A percentile compares a stretch with the other conserved stretches of the same genome.
These are phyloP conservation scores for Trypoxylus dichotomus DNA, from an alignment of 1,140 invertebrate genomes.

Conservation along the genomic window DNA sequence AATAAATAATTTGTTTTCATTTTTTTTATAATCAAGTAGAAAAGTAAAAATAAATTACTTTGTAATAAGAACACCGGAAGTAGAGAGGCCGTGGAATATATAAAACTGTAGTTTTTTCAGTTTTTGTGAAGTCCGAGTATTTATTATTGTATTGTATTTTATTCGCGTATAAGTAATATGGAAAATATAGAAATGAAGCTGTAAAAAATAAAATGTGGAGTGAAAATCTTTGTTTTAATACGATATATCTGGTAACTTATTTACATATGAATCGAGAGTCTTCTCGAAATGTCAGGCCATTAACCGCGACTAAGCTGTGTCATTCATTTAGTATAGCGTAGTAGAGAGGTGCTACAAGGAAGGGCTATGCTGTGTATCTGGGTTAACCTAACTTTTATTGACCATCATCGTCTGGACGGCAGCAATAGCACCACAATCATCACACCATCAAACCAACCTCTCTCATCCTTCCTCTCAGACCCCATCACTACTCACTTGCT, in stretches of 20 bases:
- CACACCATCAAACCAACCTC: background rate
- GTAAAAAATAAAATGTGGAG: too few relatives aligned
- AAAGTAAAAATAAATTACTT: too few relatives aligned
- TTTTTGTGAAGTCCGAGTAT: too few relatives aligned
- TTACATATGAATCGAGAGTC: background rate
- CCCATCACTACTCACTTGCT: background rate
- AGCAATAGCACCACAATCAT: background rate
- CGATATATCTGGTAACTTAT: background rate
- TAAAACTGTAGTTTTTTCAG: too few relatives aligned
- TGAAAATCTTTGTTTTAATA: background rate
- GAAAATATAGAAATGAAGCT: too few relatives aligned
- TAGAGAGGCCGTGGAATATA: too few relatives aligned
- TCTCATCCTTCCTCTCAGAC: background rate
- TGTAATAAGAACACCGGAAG: too few relatives aligned
- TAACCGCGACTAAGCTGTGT: constrained; percentile 36
- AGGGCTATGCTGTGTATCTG: constrained; percentile 37
- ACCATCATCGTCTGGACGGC: constrained; percentile 26
- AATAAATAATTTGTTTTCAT: too few relatives aligned
- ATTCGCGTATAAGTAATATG: too few relatives aligned
- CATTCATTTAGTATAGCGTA: constrained; percentile 32
- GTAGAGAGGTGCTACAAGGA: constrained; percentile 29
- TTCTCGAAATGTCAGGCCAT: constrained; percentile 38
- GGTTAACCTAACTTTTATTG: constrained; percentile 38
- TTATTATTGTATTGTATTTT: too few relatives aligned
- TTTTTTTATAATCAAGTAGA: too few relatives aligned